Conservation (phyloP, 1,140 invertebrate genomes). For the Neodiprion virginianus region DNA sequence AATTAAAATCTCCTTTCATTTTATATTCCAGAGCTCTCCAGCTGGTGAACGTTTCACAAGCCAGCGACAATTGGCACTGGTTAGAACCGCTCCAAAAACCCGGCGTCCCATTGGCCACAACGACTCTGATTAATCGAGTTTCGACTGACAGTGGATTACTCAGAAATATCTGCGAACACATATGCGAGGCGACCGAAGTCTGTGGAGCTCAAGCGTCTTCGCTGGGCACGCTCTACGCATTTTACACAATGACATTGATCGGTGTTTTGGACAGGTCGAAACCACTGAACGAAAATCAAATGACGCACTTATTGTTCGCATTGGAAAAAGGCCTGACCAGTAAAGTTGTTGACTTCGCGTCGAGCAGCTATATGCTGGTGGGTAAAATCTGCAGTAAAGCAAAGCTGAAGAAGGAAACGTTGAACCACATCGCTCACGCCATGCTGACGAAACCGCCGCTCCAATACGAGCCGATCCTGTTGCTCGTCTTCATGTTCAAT, state of each 20-base stretch:
- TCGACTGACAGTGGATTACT: constrained; percentile 73
- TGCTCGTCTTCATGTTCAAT: constrained; percentile 69
- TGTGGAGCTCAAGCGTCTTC: constrained; percentile 65
- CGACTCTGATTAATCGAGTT: constrained; percentile 76
- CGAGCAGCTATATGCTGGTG: constrained; percentile 77
- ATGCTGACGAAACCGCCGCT: constrained; percentile 64
- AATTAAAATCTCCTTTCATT: constrained; percentile 4
- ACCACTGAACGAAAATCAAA: constrained; percentile 70
- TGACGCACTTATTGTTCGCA: constrained; percentile 74
- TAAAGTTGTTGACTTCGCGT: constrained; percentile 71
- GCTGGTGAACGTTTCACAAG: constrained; percentile 70
- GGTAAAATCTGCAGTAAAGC: constrained; percentile 73
- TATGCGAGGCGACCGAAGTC: constrained; percentile 71
- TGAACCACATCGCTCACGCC: constrained; percentile 69
- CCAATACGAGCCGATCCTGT: constrained; percentile 63
- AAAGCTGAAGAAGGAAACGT: constrained; percentile 66
- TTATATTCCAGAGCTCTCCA: constrained; percentile 68
- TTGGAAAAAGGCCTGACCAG: constrained; percentile 75
- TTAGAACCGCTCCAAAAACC: constrained; percentile 75
- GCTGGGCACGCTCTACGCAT: constrained; percentile 76
- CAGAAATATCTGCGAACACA: constrained; percentile 75
- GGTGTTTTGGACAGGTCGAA: constrained; percentile 69
- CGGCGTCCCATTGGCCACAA: constrained; percentile 74
- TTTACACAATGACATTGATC: constrained; percentile 77
- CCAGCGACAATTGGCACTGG: constrained; percentile 79